Percentiles rank a stretch among this genome's conserved stretches.
These are phyloP conservation scores for Meiosimyza platycephala DNA, from an alignment of 2,888 invertebrate species.

Conservation along the genomic window DNA sequence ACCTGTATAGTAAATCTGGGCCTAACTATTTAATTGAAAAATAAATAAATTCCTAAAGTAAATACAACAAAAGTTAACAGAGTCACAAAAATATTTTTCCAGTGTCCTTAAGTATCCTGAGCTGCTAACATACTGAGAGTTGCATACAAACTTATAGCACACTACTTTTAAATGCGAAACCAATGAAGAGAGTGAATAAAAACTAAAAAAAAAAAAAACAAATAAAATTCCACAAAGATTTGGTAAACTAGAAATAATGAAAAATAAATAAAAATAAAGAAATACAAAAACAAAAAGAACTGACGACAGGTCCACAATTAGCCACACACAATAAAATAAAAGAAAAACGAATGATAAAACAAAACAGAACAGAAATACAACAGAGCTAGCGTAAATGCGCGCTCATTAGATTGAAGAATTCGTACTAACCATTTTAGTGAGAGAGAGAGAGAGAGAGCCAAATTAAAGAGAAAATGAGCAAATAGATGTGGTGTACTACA, in stretches of 20 bases:
- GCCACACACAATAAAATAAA: conserved; percentile 50
- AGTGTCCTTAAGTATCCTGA: conserved; percentile 6
- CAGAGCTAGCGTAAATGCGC: neutral
- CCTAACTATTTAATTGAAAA: no score
- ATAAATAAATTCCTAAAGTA: no score
- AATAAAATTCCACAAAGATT: conserved; percentile 52
- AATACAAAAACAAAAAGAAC: conserved; percentile 46
- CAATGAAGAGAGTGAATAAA: conserved; percentile 31
- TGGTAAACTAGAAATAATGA: no score
- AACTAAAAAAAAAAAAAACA: conserved; percentile 46
- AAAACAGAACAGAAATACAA: neutral
- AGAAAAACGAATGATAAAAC: conserved; percentile 31
- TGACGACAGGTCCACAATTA: conserved; percentile 66
- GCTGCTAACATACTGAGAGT: conserved; percentile 25
- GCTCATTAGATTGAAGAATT: neutral
- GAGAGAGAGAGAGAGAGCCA: neutral
- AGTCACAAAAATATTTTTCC: no score
- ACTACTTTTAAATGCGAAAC: neutral
- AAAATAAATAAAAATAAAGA: neutral
- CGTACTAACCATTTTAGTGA: neutral
- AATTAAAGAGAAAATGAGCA: neutral
- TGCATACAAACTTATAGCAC: conserved; percentile 28
- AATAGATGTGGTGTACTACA: neutral
- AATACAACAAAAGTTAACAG: no score
- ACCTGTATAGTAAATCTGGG: no score